Percentiles rank a stretch among this genome's conserved stretches.
phyloP scores from a whole-genome alignment of 2,888 invertebrate genomes.

The Ophion costatus region DNA sequence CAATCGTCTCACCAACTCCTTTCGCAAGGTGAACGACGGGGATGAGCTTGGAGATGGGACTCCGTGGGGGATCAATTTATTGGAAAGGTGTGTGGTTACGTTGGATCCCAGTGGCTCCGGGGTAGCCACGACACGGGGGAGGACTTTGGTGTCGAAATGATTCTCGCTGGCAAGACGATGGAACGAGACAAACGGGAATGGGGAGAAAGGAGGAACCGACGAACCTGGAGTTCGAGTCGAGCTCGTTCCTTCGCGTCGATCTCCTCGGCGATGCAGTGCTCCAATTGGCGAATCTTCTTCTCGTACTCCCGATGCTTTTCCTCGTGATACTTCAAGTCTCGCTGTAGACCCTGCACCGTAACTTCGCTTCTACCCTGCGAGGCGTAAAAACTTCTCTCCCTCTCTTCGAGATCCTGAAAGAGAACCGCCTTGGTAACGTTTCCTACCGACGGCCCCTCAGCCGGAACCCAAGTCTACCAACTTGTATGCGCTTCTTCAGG shows the following conservation, averaged over 20 bases:
- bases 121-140: too few species aligned
- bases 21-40: slow-evolving; percentile 77
- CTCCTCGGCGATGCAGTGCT: slow-evolving; percentile 89
- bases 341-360: slow-evolving; percentile 89
- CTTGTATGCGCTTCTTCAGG: slow-evolving; percentile 89
- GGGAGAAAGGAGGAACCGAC: background rate
- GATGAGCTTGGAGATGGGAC: background rate
- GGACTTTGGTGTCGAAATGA: background rate
- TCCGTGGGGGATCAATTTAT: too few species aligned
- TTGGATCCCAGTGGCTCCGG: background rate
- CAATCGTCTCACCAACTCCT: slow-evolving; percentile 90
- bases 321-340: slow-evolving; percentile 90
- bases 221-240: slow-evolving; percentile 81
- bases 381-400: slow-evolving; percentile 89
- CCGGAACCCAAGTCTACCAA: slow-evolving; percentile 64
- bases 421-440: background rate
- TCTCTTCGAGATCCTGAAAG: slow-evolving; percentile 89
- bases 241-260: slow-evolving; percentile 91
- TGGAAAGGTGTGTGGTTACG: too few species aligned
- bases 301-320: slow-evolving; percentile 91
- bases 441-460: background rate
- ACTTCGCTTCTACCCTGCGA: slow-evolving; percentile 88
- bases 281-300: slow-evolving; percentile 89
- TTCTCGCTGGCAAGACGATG: background rate
- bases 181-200: background rate